A percentile compares a stretch with the other conserved stretches of the same genome.
phyloP scores from a whole-genome alignment of 92 coral and sea anemone genomes.

The Chrysogorgia sp. region DNA sequence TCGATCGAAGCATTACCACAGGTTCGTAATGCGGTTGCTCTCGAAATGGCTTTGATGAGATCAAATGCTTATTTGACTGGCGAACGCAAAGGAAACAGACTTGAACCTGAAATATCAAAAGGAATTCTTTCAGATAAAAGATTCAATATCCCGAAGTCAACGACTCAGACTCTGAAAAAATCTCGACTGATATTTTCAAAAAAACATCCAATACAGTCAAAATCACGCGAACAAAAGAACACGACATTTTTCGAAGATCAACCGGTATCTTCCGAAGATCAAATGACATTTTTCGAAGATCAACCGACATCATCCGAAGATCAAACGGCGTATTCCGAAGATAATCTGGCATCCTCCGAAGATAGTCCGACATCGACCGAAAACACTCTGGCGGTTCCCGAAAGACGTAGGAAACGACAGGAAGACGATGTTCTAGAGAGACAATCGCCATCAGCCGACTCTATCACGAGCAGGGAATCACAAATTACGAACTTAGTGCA shows the following conservation, averaged over 20 bases:
- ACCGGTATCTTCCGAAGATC: too few species aligned
- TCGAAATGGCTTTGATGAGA: conserved; percentile 8
- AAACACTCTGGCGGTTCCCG: background rate
- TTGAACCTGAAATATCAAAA: background rate
- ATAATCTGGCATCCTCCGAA: too few species aligned
- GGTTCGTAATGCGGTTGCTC: background rate
- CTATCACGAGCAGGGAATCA: background rate
- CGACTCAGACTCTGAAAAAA: background rate
- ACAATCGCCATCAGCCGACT: background rate
- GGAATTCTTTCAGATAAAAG: conserved; percentile 5
- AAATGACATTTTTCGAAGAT: background rate
- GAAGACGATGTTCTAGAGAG: background rate
- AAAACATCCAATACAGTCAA: too few species aligned
- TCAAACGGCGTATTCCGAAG: too few species aligned
- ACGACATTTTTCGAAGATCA: too few species aligned
- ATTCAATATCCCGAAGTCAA: conserved; percentile 7
- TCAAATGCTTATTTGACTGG: conserved; percentile 9
- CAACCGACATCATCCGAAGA: too few species aligned
- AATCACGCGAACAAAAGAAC: too few species aligned
- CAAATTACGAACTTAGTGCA: background rate
- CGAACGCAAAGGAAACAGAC: background rate
- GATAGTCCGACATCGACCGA: too few species aligned
- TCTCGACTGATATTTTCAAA: too few species aligned
- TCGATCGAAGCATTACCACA: conserved; percentile 10
- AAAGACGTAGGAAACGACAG: conserved; percentile 21